Conservation (phyloP, 2,113 vertebrate species). For the Aspidoscelis tigris region DNA sequence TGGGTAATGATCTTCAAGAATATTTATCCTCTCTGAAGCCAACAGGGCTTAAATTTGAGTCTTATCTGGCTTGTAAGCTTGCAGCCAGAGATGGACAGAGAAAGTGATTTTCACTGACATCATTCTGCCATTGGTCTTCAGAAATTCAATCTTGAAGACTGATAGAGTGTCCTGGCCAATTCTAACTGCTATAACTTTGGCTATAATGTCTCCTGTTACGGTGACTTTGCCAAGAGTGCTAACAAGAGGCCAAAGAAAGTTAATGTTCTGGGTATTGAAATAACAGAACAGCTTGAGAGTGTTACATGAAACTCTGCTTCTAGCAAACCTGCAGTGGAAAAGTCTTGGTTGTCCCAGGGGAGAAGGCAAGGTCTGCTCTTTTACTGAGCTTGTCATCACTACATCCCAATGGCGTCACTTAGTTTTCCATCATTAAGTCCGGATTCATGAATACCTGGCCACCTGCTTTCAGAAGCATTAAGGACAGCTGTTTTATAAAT, state of each 20-base stretch:
- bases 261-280: conserved; percentile 46
- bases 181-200: conserved; percentile 53
- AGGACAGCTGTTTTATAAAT: background rate
- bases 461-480: background rate
- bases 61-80: conserved; percentile 6
- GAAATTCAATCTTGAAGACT: conserved; percentile 35
- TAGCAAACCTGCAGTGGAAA: conserved; percentile 54
- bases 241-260: conserved; percentile 63
- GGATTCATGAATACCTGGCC: background rate
- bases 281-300: conserved; percentile 41
- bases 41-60: background rate
- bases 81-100: conserved; percentile 67
- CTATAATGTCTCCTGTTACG: conserved; percentile 65
- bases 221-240: conserved; percentile 67
- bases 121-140: conserved; percentile 62
- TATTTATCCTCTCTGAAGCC: background rate
- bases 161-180: conserved; percentile 56
- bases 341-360: background rate
- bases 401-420: conserved; percentile 14
- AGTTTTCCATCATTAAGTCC: conserved; percentile 28
- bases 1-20: background rate
- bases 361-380: background rate
- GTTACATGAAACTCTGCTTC: conserved; percentile 59
- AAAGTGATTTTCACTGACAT: conserved; percentile 72
- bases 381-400: conserved; percentile 6